These are phyloP conservation scores for Serinus canaria DNA, from an alignment of 2,113 vertebrate genomes.

Conservation along the genomic window DNA sequence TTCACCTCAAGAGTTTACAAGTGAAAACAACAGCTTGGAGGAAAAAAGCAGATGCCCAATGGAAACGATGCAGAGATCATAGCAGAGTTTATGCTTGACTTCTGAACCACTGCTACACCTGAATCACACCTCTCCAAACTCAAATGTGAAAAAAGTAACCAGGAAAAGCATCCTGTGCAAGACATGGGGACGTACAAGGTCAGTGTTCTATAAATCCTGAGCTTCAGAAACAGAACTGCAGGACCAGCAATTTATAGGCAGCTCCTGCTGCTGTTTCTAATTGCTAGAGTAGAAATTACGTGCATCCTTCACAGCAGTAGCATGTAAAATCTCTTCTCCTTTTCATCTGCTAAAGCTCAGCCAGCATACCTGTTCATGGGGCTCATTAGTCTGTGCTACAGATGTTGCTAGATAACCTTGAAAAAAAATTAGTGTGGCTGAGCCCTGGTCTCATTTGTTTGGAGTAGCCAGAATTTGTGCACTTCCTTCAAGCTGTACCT, in stretches of 20 bases:
- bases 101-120: not conserved
- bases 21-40: not conserved
- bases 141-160: not conserved
- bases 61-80: not conserved
- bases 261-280: constrained; percentile 1
- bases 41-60: not conserved
- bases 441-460: not conserved
- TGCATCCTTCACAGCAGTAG: not conserved
- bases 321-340: not conserved
- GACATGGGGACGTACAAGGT: not conserved
- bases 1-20: not conserved
- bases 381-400: not conserved
- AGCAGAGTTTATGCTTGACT: not conserved
- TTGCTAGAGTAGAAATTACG: not conserved
- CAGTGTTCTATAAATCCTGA: not conserved
- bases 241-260: not conserved
- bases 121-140: not conserved
- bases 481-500: not conserved
- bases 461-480: not conserved
- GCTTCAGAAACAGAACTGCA: not conserved
- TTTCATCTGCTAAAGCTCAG: constrained; percentile 10
- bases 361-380: not conserved
- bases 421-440: not conserved
- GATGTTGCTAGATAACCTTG: not conserved
- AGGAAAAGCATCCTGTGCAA: not conserved